These are phyloP conservation scores for Torymus tubicola DNA, from an alignment of 2,888 invertebrate genomes.

Conservation along the genomic window DNA sequence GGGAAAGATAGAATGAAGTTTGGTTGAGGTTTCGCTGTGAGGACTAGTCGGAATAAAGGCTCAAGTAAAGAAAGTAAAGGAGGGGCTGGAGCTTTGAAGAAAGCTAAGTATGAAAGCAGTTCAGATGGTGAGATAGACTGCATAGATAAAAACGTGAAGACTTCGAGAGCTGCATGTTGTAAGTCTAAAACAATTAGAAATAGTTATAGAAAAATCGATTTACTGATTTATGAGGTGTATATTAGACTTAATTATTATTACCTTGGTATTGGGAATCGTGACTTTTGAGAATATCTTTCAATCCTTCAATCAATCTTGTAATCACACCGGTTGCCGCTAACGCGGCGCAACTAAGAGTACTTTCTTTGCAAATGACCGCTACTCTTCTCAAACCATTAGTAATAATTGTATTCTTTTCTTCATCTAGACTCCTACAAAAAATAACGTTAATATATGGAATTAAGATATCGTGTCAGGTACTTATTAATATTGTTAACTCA, in stretches of 20 bases:
- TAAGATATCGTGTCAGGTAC: no score
- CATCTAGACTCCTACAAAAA: conserved; percentile 67
- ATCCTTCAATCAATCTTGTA: conserved; percentile 74
- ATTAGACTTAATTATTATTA: conserved; percentile 50
- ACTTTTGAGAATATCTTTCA: conserved; percentile 68
- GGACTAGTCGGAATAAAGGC: conserved; percentile 77
- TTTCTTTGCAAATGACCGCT: conserved; percentile 74
- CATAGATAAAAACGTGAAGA: conserved; percentile 79
- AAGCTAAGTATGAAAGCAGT: conserved; percentile 79
- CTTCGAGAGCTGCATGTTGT: conserved; percentile 82
- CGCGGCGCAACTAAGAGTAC: conserved; percentile 74
- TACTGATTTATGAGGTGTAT: background rate
- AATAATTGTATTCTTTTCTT: conserved; percentile 67
- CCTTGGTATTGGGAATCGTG: conserved; percentile 70
- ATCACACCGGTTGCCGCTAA: conserved; percentile 75
- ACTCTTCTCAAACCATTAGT: conserved; percentile 73
- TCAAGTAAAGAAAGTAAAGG: conserved; percentile 79
- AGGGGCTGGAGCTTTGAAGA: conserved; percentile 79
- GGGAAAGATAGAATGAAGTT: conserved; percentile 80
- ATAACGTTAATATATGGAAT: background rate
- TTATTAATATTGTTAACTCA: conserved; percentile 63
- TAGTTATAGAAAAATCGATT: background rate
- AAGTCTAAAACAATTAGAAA: conserved; percentile 77
- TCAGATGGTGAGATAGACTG: conserved; percentile 79
- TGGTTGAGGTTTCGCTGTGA: conserved; percentile 78